phyloP scores from a whole-genome alignment of 2,888 invertebrate species.

The Exocentrus adspersus region DNA sequence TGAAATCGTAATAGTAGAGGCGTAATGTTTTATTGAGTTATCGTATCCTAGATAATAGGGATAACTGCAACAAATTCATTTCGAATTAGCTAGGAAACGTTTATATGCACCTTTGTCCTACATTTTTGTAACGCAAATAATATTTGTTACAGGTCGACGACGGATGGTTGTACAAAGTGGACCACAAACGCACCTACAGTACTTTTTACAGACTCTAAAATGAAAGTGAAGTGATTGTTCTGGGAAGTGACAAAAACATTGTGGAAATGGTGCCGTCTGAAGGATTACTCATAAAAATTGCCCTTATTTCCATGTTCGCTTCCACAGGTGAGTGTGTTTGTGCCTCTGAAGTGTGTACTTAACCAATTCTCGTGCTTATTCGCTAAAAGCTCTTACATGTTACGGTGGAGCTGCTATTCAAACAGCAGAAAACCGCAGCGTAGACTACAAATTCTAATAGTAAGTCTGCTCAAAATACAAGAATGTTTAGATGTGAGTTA shows the following conservation, averaged over 20 bases:
- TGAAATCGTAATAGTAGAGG: too few relatives aligned
- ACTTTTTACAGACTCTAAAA: slow-evolving; percentile 19
- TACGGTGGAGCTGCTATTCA: not conserved
- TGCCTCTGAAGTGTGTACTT: slow-evolving; percentile 4
- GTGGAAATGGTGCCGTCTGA: slow-evolving; percentile 49
- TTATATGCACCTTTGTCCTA: too few relatives aligned
- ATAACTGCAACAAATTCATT: too few relatives aligned
- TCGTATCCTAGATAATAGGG: too few relatives aligned
- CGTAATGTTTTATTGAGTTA: too few relatives aligned
- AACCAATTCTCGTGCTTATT: slow-evolving; percentile 3
- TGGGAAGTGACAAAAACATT: slow-evolving; percentile 23
- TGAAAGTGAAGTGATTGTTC: slow-evolving; percentile 35
- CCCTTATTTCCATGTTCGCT: slow-evolving; percentile 51
- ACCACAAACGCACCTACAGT: not conserved
- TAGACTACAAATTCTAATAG: not conserved
- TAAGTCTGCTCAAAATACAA: too few relatives aligned
- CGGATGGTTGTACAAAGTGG: not conserved
- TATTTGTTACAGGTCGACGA: slow-evolving; percentile 14
- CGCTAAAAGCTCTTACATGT: not conserved
- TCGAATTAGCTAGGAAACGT: too few relatives aligned
- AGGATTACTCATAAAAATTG: slow-evolving; percentile 49
- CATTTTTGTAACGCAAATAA: too few relatives aligned
- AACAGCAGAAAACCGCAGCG: not conserved
- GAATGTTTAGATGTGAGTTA: too few relatives aligned
- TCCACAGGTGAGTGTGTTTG: slow-evolving; percentile 49